A percentile compares a stretch with the other conserved stretches of the same genome.
These are phyloP conservation scores for Epizoanthus stellaris DNA, from an alignment of 92 coral and sea anemone species.

Conservation along the genomic window DNA sequence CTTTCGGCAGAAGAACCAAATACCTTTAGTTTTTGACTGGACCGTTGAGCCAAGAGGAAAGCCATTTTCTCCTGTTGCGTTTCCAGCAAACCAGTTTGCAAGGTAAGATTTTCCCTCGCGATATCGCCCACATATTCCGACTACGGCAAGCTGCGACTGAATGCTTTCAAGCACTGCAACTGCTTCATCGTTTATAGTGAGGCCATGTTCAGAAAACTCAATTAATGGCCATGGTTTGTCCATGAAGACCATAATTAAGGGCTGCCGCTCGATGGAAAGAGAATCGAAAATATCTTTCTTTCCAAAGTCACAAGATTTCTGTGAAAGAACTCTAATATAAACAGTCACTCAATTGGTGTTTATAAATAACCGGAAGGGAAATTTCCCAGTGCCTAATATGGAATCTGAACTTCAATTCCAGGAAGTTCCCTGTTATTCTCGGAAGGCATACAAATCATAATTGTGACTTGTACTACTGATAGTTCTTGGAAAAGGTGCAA, in stretches of 20 bases:
- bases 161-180: too few species aligned
- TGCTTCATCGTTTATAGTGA: too few species aligned
- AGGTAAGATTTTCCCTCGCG: slow-evolving; percentile 29
- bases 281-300: neutral
- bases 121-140: too few species aligned
- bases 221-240: too few species aligned
- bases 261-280: too few species aligned
- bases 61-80: neutral
- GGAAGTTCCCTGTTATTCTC: slow-evolving; percentile 17
- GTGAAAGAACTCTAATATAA: too few species aligned
- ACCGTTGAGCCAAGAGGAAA: slow-evolving; percentile 39
- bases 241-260: too few species aligned
- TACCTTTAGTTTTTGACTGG: slow-evolving; percentile 36
- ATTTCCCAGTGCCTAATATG: neutral
- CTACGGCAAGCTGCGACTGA: too few species aligned
- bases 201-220: too few species aligned
- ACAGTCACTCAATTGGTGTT: neutral
- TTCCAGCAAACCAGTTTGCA: slow-evolving; percentile 32
- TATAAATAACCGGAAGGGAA: neutral
- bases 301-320: too few species aligned
- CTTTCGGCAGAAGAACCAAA: slow-evolving; percentile 34
- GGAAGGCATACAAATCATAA: neutral
- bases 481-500: neutral
- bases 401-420: neutral
- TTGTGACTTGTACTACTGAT: too few species aligned